Conservation (phyloP, 2,113 vertebrate genomes). For the Brienomyrus longianalis region DNA sequence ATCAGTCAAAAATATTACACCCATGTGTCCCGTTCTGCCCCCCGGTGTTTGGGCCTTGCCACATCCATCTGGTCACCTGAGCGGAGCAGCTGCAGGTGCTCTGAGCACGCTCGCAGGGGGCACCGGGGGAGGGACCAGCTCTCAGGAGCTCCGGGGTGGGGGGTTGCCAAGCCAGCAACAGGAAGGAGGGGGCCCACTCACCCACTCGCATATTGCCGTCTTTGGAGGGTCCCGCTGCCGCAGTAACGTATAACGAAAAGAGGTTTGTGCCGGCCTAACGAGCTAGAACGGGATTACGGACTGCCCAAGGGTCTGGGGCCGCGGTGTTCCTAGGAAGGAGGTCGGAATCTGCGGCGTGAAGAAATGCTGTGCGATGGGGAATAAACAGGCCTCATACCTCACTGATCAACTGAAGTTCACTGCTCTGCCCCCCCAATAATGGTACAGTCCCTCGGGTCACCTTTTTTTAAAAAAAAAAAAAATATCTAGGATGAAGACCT, state of each 20-base stretch:
- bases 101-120: neutral
- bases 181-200: neutral
- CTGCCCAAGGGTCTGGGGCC: neutral
- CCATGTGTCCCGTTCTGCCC: neutral
- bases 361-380: neutral
- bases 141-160: neutral
- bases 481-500: neutral
- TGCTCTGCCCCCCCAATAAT: neutral
- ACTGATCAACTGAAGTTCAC: neutral
- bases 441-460: neutral
- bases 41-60: neutral
- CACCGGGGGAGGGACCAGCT: neutral
- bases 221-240: neutral
- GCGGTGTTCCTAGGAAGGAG: neutral
- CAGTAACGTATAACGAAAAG: neutral
- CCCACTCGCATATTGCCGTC: neutral
- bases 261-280: neutral
- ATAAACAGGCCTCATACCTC: neutral
- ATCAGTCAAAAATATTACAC: constrained; percentile 9
- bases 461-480: neutral
- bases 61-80: constrained; percentile 15
- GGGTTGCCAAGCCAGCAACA: neutral
- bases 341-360: neutral
- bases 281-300: neutral
- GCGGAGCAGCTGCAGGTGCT: neutral